Evolutionary conservation across 1,140 invertebrate genomes (phyloP), one percentile per base, ranked within the genome.

Genomic region (Littorina saxatilis): DNA sequence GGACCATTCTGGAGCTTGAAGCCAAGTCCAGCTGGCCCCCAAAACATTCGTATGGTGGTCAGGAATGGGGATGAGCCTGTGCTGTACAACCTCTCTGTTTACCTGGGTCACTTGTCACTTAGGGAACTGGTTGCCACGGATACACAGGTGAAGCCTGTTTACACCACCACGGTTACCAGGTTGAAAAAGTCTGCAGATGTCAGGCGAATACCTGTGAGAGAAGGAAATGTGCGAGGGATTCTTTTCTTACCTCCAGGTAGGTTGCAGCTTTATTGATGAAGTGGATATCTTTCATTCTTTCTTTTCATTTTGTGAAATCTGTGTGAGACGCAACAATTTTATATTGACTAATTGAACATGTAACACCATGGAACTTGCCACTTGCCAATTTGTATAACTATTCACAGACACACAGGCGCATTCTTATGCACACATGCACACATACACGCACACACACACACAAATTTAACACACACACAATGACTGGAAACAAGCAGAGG

Each of bases 41-140:
- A 63, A 27, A 78, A 78, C 39, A 78, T 78, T 37, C 76, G 76
- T 11, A 40, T 78, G 55, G 76, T 78, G 55, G 55, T 78, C 23
- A 78, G 39, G 35, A 78, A 63, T 20, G 76, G 52, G 58, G 76
- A 78, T 2, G 39, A 78, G 11, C 55, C 76, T 7, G 32, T 61
- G 15, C 20, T 63, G 17, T 78, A 61, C 55, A 61, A 35, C 11
- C 37, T 78, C 15, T 63, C 76, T n/a, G 13, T 78, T 27, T 29
- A 66, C 35, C 39, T 29, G 35, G 76, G 58, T 39, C 76, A 78
- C 58, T 58, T 37, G 1, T 43, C 76, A 5, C 58, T 78, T 0
- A 27, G 11, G 13, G 76, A 78, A 32, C 75, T 78, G 52, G 50
- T 35, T 58, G 39, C 58, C 17, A 40, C 15, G 17, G 39, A 63